phyloP scores from a whole-genome alignment of 2,797 vertebrate genomes.

The Artibeus lituratus region DNA sequence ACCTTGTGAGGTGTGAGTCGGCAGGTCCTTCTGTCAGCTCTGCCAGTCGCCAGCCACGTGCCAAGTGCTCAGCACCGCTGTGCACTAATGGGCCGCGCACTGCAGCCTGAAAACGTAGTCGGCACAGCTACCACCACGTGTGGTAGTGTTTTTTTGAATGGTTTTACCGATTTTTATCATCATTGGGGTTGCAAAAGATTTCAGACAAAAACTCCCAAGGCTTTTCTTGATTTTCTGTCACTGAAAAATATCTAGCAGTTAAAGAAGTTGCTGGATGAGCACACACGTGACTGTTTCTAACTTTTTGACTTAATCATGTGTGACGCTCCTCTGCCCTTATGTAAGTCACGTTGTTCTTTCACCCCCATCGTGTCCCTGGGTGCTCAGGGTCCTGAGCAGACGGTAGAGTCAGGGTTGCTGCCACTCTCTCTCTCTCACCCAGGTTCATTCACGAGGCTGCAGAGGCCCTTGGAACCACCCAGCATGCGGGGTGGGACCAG shows the following conservation, averaged over 20 bases:
- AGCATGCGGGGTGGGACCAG: fast-evolving
- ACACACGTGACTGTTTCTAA: not conserved
- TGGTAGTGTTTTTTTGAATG: not conserved
- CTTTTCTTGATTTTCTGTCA: not conserved
- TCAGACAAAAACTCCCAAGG: not conserved
- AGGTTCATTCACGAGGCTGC: not conserved
- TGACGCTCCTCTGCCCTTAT: not conserved
- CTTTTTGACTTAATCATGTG: not conserved
- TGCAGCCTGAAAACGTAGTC: not conserved
- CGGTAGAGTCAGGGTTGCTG: not conserved
- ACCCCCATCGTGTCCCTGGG: not conserved
- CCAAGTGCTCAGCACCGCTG: not conserved
- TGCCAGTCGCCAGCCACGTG: not conserved
- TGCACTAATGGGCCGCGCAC: not conserved
- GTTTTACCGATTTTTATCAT: not conserved
- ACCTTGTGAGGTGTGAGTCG: no score
- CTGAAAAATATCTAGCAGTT: not conserved
- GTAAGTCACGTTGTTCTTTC: not conserved
- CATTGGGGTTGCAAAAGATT: not conserved
- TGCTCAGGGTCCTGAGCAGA: not conserved
- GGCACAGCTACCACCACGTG: not conserved
- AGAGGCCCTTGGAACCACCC: not conserved
- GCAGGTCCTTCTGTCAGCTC: not conserved
- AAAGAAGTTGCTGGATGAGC: not conserved
- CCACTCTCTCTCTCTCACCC: not conserved